Evolutionary conservation across 2,888 invertebrate genomes (phyloP), one percentile per base, ranked within the genome.

Genomic region (Dyspetes luteomarginatus): DNA sequence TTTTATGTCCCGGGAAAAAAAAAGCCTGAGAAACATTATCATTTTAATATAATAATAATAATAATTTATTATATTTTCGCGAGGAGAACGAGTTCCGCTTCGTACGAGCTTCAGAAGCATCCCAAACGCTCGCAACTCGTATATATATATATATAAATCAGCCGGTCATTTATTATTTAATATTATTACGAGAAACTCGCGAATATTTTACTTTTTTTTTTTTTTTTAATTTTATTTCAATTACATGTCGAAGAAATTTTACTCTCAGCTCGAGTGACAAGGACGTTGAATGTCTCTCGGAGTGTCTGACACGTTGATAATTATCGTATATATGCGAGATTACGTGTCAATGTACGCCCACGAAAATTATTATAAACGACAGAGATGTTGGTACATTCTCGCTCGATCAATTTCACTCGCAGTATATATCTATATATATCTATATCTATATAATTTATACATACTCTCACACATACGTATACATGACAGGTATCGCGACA

Each of bases 11-110:
- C 55, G 17, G 22, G n/a, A 36, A 62, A 24, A n/a, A 19, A 36
- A 62, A 24, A n/a, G 30, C 5, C 48, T 71, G 64, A 77, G 55
- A 65, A 71, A 65, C 50, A 65, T 58, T 43, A 78, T 75, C 58
- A 58, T 48, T 55, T 24, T 58, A 28, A 48, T 58, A 55, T 55
- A 41, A 26, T 50, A 50, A 72, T 72, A 58, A 73, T 41, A 73
- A n/a, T n/a, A n/a, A n/a, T n/a, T n/a, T n/a, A n/a, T n/a, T n/a
- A n/a, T n/a, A n/a, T n/a, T n/a, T 73, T 24, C 71, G 80, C 80
- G 80, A 80, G 80, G 80, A 80, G 60, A 76, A 80, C 80, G 80
- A 80, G 80, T 80, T 80, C 80, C 80, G 75, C 45, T 76, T 76
- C 67, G 76, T 80, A 72, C 71, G 67, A 79, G 75, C 71, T 72